Evolutionary conservation across 2,113 vertebrate genomes (phyloP).

Genomic region (Engystomops pustulosus): DNA sequence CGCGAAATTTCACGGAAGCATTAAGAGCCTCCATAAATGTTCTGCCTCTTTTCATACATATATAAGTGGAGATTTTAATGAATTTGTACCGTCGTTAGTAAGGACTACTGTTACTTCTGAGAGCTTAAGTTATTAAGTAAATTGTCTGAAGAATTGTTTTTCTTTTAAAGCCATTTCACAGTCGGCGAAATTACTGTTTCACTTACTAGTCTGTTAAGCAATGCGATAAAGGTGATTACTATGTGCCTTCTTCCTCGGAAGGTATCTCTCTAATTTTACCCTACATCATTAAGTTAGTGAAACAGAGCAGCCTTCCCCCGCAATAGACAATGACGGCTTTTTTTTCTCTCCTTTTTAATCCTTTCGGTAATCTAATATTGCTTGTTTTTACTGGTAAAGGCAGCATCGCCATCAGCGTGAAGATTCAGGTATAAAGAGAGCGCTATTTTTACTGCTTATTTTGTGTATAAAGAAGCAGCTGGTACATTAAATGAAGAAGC

Average conservation of each 20-base stretch:
- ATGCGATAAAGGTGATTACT: slow-evolving; percentile 58
- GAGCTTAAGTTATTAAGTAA: slow-evolving; percentile 56
- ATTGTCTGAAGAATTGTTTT: slow-evolving; percentile 59
- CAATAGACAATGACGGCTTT: slow-evolving; percentile 41
- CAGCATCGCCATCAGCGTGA: slow-evolving; percentile 29
- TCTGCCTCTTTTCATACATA: slow-evolving; percentile 42
- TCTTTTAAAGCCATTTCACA: slow-evolving; percentile 60
- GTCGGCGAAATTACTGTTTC: slow-evolving; percentile 58
- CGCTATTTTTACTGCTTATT: slow-evolving; percentile 35
- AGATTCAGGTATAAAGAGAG: slow-evolving; percentile 43
- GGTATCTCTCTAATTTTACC: slow-evolving; percentile 60
- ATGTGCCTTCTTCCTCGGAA: slow-evolving; percentile 55
- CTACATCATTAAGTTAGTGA: slow-evolving; percentile 58
- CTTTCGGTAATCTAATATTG: slow-evolving; percentile 53
- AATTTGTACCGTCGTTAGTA: slow-evolving; percentile 38
- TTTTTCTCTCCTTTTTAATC: slow-evolving; percentile 20
- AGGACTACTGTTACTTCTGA: slow-evolving; percentile 52
- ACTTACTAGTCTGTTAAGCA: slow-evolving; percentile 60
- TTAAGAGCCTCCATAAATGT: slow-evolving; percentile 42
- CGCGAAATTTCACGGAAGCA: slow-evolving; percentile 21
- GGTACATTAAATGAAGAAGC: slow-evolving; percentile 54
- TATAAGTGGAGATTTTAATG: slow-evolving; percentile 47
- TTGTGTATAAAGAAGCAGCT: slow-evolving; percentile 53
- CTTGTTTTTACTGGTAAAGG: slow-evolving; percentile 52
- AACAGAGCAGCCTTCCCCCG: slow-evolving; percentile 44